Evolutionary conservation across 2,113 vertebrate species (phyloP).

Genomic region (Trogon melanurus): DNA sequence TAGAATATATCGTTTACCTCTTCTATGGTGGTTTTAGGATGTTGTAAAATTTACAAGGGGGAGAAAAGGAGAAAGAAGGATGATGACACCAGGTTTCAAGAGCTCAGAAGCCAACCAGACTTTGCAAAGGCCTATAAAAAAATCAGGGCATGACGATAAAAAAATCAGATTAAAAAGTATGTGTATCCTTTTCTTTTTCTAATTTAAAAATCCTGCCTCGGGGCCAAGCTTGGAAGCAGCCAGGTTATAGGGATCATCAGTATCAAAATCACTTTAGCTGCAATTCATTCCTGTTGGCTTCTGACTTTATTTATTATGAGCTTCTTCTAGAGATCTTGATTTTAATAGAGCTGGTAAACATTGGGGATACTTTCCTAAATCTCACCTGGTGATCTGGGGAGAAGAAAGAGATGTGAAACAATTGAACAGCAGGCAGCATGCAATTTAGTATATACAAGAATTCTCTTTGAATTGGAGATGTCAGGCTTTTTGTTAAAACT

Average conservation of each 20-base stretch:
- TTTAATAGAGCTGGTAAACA: conserved; percentile 72
- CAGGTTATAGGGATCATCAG: conserved; percentile 69
- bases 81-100: conserved; percentile 50
- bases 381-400: conserved; percentile 51
- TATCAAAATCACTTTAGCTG: conserved; percentile 74
- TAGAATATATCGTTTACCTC: conserved; percentile 8
- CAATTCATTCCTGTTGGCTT: conserved; percentile 74
- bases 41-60: conserved; percentile 58
- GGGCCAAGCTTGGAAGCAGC: conserved; percentile 74
- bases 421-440: conserved; percentile 30
- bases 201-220: conserved; percentile 77
- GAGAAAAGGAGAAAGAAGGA: conserved; percentile 22
- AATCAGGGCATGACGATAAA: conserved; percentile 51
- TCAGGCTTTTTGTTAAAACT: conserved; percentile 32
- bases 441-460: conserved; percentile 33
- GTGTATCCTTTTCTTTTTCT: conserved; percentile 66
- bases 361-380: conserved; percentile 48
- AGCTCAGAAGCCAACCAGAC: conserved; percentile 64
- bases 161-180: conserved; percentile 73
- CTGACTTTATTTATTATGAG: conserved; percentile 69
- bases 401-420: conserved; percentile 56
- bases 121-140: conserved; percentile 61
- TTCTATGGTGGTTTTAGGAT: conserved; percentile 60
- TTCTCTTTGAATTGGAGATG: conserved; percentile 59
- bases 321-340: conserved; percentile 71